Evolutionary conservation across 2,113 vertebrate species (phyloP).

Genomic region (Porphyrio hochstetteri): DNA sequence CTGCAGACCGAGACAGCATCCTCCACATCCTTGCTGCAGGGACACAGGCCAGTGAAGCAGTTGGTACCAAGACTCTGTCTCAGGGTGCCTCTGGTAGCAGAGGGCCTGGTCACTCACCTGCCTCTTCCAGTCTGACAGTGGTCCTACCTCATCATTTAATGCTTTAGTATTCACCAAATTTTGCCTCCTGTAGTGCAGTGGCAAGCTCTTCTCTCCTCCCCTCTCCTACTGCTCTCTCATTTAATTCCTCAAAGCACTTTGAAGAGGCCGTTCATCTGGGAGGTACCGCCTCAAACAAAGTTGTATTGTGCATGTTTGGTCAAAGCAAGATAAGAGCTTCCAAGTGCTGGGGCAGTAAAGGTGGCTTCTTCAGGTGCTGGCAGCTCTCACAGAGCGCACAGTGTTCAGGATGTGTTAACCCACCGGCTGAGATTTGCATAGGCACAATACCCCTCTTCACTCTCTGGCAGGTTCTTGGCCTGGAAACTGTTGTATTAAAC

Average conservation of each 20-base stretch:
- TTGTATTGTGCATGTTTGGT: not conserved
- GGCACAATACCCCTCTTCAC: slow-evolving; percentile 24
- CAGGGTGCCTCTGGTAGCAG: not conserved
- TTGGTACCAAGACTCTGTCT: not conserved
- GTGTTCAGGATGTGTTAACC: slow-evolving; percentile 13
- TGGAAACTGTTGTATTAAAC: slow-evolving; percentile 29
- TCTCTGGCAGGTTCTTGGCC: slow-evolving; percentile 48
- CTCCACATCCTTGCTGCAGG: not conserved
- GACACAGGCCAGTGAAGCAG: not conserved
- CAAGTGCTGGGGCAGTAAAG: not conserved
- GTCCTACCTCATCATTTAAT: not conserved
- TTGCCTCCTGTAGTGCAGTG: not conserved
- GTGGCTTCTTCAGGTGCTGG: slow-evolving; percentile 36
- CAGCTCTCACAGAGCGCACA: not conserved
- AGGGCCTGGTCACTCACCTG: not conserved
- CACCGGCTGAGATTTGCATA: slow-evolving; percentile 6
- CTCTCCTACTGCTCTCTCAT: not conserved
- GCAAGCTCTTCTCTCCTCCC: not conserved
- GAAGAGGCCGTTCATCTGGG: not conserved
- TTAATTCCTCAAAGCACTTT: slow-evolving; percentile 9
- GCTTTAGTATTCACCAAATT: not conserved
- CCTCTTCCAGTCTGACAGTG: not conserved
- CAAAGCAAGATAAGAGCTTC: slow-evolving; percentile 26
- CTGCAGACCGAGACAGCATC: not conserved
- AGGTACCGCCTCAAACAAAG: not conserved